Evolutionary conservation across 2,888 invertebrate genomes (phyloP), one percentile per base, ranked within the genome.

Genomic region (Oligia fasciuncula): DNA sequence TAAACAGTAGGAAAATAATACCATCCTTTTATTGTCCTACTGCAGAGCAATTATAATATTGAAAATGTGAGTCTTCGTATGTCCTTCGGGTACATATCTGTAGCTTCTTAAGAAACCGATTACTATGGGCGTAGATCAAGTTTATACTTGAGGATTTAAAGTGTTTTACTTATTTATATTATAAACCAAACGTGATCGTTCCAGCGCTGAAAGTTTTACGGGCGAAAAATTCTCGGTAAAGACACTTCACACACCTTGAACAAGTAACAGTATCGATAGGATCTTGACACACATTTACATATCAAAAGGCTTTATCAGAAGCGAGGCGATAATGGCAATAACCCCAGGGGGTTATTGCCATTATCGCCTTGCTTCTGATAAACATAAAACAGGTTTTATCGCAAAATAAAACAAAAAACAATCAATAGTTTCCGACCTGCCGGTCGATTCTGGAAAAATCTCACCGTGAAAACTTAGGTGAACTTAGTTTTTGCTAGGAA

Each of bases 271-370:
- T 46, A 54, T 54, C 57, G 11, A 29, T 14, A 57, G 13, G 8
- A 78, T 66, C n/a, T 57, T 72, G 46, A 71, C 57, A 57, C 3
- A 11, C 3, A 65, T 29, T 78, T 23, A 23, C 23, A 72, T 23
- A 79, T 49, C n/a, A 46, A 76, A 6, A 66, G 46, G n/a, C 14
- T 75, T 51, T 75, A 75, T 79, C 71, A 65, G 17, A 57, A 78
- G 29, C 4, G 49, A 19, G 57, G 49, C 66, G 79, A 78, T 73
- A 67, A 66, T 40, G 23, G 4, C 17, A 78, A 54, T 77, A n/a
- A 78, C 11, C 23, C 70, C 35, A 14, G 29, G 29, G 29, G 29
- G 29, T 29, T 29, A 29, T 29, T 29, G 29, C 29, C 29, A 29
- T 29, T 29, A 29, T 29, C 29, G 29, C 29, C 29, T 29, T 1